phyloP scores from a whole-genome alignment of 2,888 invertebrate genomes.

The Rambutsinella grinnellia region DNA sequence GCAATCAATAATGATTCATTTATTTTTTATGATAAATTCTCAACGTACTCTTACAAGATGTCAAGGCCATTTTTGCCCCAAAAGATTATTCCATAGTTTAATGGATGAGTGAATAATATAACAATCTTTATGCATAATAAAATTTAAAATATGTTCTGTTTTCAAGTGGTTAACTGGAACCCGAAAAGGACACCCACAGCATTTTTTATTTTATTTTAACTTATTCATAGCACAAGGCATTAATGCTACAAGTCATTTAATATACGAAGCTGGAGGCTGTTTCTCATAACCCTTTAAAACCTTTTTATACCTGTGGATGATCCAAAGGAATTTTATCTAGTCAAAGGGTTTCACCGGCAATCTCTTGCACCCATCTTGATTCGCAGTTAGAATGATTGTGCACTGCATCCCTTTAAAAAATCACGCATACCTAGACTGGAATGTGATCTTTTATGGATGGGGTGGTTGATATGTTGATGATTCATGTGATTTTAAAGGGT shows the following conservation, averaged over 20 bases:
- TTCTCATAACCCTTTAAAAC: constrained; percentile 39
- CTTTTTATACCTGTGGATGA: constrained; percentile 17
- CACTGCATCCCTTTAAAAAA: too few species aligned
- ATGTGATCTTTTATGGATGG: too few species aligned
- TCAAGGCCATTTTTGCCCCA: too few species aligned
- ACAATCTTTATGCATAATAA: not conserved
- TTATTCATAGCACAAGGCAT: not conserved
- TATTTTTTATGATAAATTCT: too few species aligned
- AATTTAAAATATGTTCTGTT: not conserved
- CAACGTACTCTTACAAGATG: too few species aligned
- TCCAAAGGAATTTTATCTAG: constrained; percentile 19
- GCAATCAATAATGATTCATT: too few species aligned
- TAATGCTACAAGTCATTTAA: constrained; percentile 2
- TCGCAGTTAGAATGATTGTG: too few species aligned
- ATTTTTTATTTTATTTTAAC: not conserved
- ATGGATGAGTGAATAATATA: not conserved
- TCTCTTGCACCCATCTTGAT: too few species aligned
- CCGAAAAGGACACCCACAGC: not conserved
- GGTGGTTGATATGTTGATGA: too few species aligned
- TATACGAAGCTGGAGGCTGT: constrained; percentile 22
- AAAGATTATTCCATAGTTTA: not conserved
- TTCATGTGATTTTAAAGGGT: too few species aligned
- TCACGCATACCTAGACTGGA: too few species aligned
- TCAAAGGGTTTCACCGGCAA: too few species aligned
- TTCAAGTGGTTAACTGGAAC: not conserved